A percentile compares a stretch with the other conserved stretches of the same genome.
Conservation (phyloP, 2,797 vertebrate genomes). For the Epinephelus coioides region DNA sequence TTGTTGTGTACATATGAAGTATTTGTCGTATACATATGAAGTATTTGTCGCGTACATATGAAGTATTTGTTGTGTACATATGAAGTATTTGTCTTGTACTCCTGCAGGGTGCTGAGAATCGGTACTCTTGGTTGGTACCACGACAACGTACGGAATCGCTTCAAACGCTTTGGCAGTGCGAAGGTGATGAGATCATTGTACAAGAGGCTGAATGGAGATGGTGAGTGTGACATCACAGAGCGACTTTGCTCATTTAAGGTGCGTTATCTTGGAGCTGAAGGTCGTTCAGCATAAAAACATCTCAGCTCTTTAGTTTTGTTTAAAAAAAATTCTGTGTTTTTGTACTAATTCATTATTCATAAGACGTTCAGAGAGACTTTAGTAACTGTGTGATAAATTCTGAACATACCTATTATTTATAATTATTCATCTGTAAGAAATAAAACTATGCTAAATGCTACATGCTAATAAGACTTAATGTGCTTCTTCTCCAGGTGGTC, state of each 20-base stretch:
- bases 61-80: background rate
- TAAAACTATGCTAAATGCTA: background rate
- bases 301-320: too few species aligned
- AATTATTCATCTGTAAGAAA: too few species aligned
- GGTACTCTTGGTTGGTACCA: constrained; percentile 96
- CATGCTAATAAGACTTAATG: background rate
- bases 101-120: constrained; percentile 89
- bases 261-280: too few species aligned
- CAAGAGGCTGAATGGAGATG: constrained; percentile 88
- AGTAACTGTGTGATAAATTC: too few species aligned
- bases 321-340: too few species aligned
- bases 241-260: too few species aligned
- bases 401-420: too few species aligned
- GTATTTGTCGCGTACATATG: background rate
- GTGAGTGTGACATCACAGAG: constrained; percentile 68
- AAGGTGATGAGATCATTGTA: constrained; percentile 94
- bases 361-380: too few species aligned
- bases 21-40: background rate
- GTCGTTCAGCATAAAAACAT: too few species aligned
- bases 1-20: background rate
- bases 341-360: too few species aligned
- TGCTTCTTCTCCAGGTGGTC: constrained; percentile 69
- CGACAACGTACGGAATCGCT: constrained; percentile 90
- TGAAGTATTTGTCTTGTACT: background rate
- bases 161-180: constrained; percentile 94